Evolutionary conservation across 2,113 vertebrate genomes (phyloP), one percentile per base, ranked within the genome.

Genomic region (Osmerus mordax): DNA sequence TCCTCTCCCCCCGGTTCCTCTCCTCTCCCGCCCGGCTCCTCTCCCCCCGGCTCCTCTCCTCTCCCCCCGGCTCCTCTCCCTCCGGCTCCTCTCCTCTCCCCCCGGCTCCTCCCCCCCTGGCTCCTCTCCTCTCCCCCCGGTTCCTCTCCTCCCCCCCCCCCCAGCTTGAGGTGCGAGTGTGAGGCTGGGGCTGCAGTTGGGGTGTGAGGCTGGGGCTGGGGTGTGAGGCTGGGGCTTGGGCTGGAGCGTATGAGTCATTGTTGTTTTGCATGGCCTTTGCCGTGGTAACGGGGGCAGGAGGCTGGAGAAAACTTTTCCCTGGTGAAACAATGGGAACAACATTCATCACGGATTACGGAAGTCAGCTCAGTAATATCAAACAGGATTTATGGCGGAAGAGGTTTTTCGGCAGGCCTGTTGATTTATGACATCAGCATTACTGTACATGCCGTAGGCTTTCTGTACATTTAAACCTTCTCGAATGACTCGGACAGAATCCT

Each of bases 261-360:
- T 81, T 84, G 87, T 89, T 81, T 88, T 71, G 78, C 77, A 69
- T 81, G 75, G 76, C 25, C 68, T 85, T 79, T 86, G 84, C 86
- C 83, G 79, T 79, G 64, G 79, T 62, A 82, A 80, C 78, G 72
- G 73, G 70, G 51, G 74, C 76, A 87, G 76, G 61, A 72, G 28
- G 19, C 29, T 83, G 81, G 87, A 2, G 54, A 63, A 66, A 66
- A 83, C 68, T 87, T 89, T 89, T 76, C 86, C 65, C 76, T 73
- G 69, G 67, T 78, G 69, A 75, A 78, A 77, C 68, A 55, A 25
- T 66, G 14, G 56, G 25, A 32, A 72, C 72, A 77, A 62, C 56
- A 56, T 73, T 84, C 75, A 87, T 87, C 82, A 83, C 84, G 81
- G 73, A 75, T 55, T 56, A 83, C 70, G 68, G n/a, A 53, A 71